These are phyloP conservation scores for Helleia helle DNA, from an alignment of 2,888 invertebrate species.

Conservation along the genomic window DNA sequence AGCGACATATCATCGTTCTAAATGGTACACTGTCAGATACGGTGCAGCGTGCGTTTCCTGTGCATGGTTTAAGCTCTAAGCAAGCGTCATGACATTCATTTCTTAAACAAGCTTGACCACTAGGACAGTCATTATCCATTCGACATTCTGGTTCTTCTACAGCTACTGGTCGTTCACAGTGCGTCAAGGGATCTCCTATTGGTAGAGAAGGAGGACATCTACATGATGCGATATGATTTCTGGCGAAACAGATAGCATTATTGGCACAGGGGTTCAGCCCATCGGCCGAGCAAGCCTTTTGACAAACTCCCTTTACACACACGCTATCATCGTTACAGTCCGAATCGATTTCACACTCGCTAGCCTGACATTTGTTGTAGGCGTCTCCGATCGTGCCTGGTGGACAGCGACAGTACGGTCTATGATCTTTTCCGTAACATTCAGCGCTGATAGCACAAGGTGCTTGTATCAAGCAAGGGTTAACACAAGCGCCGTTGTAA, in stretches of 20 bases:
- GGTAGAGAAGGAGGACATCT: constrained; percentile 87
- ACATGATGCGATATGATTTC: constrained; percentile 87
- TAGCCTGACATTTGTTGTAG: constrained; percentile 81
- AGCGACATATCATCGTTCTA: constrained; percentile 90
- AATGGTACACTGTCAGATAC: constrained; percentile 90
- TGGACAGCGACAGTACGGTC: constrained; percentile 86
- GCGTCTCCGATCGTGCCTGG: constrained; percentile 86
- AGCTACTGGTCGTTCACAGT: constrained; percentile 75
- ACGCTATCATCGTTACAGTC: constrained; percentile 86
- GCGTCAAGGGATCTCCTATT: constrained; percentile 85
- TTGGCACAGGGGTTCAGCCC: constrained; percentile 83
- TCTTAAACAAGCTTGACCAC: constrained; percentile 85
- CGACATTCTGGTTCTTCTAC: constrained; percentile 79
- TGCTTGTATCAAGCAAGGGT: constrained; percentile 84
- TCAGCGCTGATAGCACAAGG: constrained; percentile 89
- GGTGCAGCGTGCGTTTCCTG: constrained; percentile 82
- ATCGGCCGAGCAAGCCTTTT: constrained; percentile 82
- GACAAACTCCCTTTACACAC: constrained; percentile 81
- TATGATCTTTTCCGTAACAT: constrained; percentile 86
- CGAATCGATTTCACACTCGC: constrained; percentile 84
- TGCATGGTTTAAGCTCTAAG: constrained; percentile 82
- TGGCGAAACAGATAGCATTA: constrained; percentile 86
- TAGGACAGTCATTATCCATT: constrained; percentile 86
- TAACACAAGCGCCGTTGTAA: constrained; percentile 85
- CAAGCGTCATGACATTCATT: constrained; percentile 87